These are phyloP conservation scores for Nylanderia fulva DNA, from an alignment of 1,140 invertebrate genomes.

Conservation along the genomic window DNA sequence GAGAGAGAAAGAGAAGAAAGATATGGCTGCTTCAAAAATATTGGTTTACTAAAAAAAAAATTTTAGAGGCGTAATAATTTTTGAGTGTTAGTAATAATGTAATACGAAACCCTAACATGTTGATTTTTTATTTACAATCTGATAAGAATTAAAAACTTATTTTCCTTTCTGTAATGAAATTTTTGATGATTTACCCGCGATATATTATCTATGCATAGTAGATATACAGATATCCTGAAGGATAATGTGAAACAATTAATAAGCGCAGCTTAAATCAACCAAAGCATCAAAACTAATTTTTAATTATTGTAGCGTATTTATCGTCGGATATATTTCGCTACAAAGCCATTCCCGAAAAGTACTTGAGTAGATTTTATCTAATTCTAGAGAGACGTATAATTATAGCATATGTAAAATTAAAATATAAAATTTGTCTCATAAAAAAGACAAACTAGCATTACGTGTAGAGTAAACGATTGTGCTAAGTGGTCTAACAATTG, in stretches of 20 bases:
- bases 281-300: constrained; percentile 45
- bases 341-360: constrained; percentile 27
- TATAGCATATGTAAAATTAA: not conserved
- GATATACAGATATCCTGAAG: not conserved
- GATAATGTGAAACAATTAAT: constrained; percentile 3
- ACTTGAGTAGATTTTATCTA: constrained; percentile 21
- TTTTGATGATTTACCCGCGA: not conserved
- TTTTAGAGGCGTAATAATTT: constrained; percentile 2
- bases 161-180: not conserved
- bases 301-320: constrained; percentile 36
- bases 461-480: constrained; percentile 17
- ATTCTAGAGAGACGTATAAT: not conserved
- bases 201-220: not conserved
- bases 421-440: not conserved
- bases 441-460: constrained; percentile 5
- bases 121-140: constrained; percentile 21
- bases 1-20: too few relatives aligned
- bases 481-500: not conserved
- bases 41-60: not conserved
- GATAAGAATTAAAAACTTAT: constrained; percentile 21
- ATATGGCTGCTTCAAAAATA: not conserved
- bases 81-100: constrained; percentile 10
- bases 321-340: not conserved
- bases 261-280: not conserved
- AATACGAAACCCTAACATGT: not conserved